Base-by-base conservation (phyloP, 2,888 invertebrate genomes). In the Napeogenes sylphis region DNA sequence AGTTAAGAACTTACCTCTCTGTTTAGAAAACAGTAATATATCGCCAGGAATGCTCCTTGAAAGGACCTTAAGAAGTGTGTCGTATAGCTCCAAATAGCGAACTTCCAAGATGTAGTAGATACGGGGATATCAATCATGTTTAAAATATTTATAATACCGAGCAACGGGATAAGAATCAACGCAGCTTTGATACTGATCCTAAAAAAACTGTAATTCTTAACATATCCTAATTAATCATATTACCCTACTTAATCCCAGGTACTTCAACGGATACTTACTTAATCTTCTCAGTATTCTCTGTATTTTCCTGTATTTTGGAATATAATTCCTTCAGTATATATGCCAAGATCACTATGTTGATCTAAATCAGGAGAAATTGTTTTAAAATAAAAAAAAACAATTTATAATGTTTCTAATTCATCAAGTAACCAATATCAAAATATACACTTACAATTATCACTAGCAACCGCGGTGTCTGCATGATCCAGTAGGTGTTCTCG, bases 111-210 rank as follows among this genome's bases (percentile, higher is more conserved):
- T 4, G 93, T 92, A 61, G 93, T 91, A 59, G 93, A 92, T 58
- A 95, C 79, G 0, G 95, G 93, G 1, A 93, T 93, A 63, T 94
- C 93, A 38, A 94, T 87, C 92, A 96, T 93, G 75, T 94, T 94
- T 63, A 96, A 83, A 2, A 94, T 81, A 81, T 97, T 96, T 2
- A 95, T 95, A 62, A 96, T 95, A 3, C 97, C 97, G 73, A 97
- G 85, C 4, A 97, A 87, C 0, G 97, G 97, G 8, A 97, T 82
- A 5, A 97, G 87, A 3, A 96, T 93, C 14, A 96, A 87, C 0
- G 96, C 95, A 0, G 97, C 97, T 51, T 95, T 91, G 0, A 95
- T 94, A 0, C 96, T 95, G 87, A 96, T 96, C 72, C 97, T 95
- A 74, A 35, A 58, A 58, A 45, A 21, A 21, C 21, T 21, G 1